Conservation (phyloP, 2,797 vertebrate species). For the Serranus cabrilla region DNA sequence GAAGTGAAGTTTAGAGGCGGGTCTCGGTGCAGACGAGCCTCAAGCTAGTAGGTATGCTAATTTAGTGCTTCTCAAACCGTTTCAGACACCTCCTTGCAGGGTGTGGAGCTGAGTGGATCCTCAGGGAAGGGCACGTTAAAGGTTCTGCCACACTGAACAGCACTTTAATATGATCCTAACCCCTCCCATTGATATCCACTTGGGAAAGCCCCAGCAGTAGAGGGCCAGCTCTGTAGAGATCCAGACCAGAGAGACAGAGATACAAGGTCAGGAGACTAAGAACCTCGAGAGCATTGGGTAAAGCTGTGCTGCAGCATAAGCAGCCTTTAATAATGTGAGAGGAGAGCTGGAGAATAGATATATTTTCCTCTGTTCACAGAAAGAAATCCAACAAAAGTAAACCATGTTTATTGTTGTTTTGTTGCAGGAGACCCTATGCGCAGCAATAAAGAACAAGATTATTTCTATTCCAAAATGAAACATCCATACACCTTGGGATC, state of each 20-base stretch:
- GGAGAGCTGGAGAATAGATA: background rate
- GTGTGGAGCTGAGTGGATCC: conserved; percentile 12
- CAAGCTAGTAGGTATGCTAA: conserved; percentile 37
- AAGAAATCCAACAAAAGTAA: conserved; percentile 23
- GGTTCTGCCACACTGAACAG: conserved; percentile 39
- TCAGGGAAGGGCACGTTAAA: conserved; percentile 29
- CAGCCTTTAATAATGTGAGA: background rate
- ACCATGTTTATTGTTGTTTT: conserved; percentile 34
- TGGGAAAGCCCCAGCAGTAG: conserved; percentile 18
- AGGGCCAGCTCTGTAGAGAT: conserved; percentile 39
- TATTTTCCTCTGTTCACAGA: conserved; percentile 8
- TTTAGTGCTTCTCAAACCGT: conserved; percentile 21
- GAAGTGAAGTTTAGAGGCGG: conserved; percentile 49
- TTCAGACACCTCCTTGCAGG: conserved; percentile 24
- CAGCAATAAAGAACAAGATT: conserved; percentile 29
- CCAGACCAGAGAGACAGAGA: conserved; percentile 36
- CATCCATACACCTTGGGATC: conserved; percentile 30
- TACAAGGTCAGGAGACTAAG: conserved; percentile 32
- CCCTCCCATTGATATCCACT: conserved; percentile 32
- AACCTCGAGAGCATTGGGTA: conserved; percentile 31
- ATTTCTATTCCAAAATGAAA: conserved; percentile 42
- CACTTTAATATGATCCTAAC: conserved; percentile 37
- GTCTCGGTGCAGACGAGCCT: conserved; percentile 28
- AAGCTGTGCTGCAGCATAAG: conserved; percentile 15
- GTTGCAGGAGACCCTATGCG: background rate